Conservation (phyloP, 1,140 invertebrate genomes). For the Lepidotrigona ventralis region DNA sequence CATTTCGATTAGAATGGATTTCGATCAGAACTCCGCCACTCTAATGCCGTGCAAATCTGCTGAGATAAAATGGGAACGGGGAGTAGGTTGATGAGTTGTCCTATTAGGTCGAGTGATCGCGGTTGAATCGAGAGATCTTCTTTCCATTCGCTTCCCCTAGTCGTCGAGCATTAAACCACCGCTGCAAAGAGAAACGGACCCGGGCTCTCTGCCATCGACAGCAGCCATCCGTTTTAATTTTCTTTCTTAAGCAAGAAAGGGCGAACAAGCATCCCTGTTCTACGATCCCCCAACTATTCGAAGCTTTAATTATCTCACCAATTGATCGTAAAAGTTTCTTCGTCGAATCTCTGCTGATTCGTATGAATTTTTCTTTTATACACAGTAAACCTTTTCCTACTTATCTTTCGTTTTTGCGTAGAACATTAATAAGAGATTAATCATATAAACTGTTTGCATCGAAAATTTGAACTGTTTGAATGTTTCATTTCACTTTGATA, state of each 20-base stretch:
- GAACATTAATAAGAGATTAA: too few species aligned
- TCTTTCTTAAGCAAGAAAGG: constrained; percentile 35
- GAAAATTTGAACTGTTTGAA: too few species aligned
- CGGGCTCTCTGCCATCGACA: constrained; percentile 48
- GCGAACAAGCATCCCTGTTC: not conserved
- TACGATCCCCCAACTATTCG: not conserved
- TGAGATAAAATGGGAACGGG: constrained; percentile 45
- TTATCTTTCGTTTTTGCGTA: too few species aligned
- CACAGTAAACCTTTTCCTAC: not conserved
- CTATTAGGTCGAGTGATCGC: constrained; percentile 56
- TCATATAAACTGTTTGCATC: too few species aligned
- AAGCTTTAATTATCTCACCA: constrained; percentile 26
- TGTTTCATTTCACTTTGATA: too few species aligned
- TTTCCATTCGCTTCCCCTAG: constrained; percentile 23
- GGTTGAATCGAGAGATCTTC: constrained; percentile 47
- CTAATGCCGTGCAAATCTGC: constrained; percentile 38
- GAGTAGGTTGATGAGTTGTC: constrained; percentile 50
- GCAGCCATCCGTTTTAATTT: constrained; percentile 52
- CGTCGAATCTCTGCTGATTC: not conserved
- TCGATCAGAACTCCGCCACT: constrained; percentile 1
- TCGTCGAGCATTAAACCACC: constrained; percentile 45
- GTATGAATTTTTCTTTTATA: not conserved
- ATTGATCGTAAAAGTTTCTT: not conserved
- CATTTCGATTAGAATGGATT: constrained; percentile 12
- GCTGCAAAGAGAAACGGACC: constrained; percentile 41